Base-by-base conservation (phyloP, 1,140 invertebrate species). In the Spodoptera frugiperda region DNA sequence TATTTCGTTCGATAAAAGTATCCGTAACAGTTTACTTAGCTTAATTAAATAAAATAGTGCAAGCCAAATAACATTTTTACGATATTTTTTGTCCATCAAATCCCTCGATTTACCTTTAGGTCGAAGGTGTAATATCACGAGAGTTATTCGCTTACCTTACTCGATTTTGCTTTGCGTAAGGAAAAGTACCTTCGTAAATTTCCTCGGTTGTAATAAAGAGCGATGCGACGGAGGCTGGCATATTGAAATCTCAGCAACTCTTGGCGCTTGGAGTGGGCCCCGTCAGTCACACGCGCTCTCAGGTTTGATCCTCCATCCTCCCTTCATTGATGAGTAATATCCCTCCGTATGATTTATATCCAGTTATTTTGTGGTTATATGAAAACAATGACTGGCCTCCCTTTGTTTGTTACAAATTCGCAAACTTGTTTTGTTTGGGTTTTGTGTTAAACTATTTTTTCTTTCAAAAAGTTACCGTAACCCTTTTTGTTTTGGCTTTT, bases 241-340 rank as follows among this genome's bases (percentile, higher is more conserved):
- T 78, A 78, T 78, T 78, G 76, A 78, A 78, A 78, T 78, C 57
- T 72, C 76, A 65, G 68, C 54, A 65, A 68, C n/a, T 48, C 73
- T 30, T 19, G 53, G 15, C 8, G 46, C 15, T 76, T 76, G 48
- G 54, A 76, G 73, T 76, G 49, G 49, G 67, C 8, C 12, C 30
- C 49, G 73, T 76, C 73, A 76, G 25, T 76, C 73, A 54, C 73
- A 76, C 48, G 9, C 61, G 46, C 61, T 48, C 57, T 67, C 61
- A 15, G 54, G 57, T 76, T 33, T 51, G 53, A 72, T 72, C 63
- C 46, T 51, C 55, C 33, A 9, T 39, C 25, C 25, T 39, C 39
- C 55, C 30, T 21, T 46, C 53, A 71, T 71, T 25, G 68, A 71
- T 55, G 33, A 39, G 33, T 39, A 71, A 71, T 67, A 67, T 49